phyloP scores from a whole-genome alignment of 2,113 vertebrate genomes.

The Actinemys pallida region DNA sequence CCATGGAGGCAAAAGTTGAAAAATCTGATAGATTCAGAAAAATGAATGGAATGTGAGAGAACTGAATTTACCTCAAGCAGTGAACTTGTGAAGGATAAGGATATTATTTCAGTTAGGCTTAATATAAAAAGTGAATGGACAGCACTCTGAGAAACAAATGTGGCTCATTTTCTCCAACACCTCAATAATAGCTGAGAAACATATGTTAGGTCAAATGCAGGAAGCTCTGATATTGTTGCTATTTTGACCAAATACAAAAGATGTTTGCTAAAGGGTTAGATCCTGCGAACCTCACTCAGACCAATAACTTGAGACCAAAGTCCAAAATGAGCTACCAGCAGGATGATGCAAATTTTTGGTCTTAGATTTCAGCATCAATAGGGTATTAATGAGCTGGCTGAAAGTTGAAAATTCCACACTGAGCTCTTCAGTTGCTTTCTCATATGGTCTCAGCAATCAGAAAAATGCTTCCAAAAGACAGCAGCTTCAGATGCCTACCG shows the following conservation, averaged over 20 bases:
- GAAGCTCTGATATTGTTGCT: not conserved
- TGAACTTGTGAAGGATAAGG: not conserved
- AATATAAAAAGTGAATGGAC: not conserved
- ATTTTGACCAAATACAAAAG: not conserved
- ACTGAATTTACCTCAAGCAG: not conserved
- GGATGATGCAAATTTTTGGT: not conserved
- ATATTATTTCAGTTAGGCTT: not conserved
- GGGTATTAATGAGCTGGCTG: not conserved
- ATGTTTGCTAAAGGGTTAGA: not conserved
- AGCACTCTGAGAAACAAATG: not conserved
- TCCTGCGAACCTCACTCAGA: not conserved
- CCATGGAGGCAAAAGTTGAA: not conserved
- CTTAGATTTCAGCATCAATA: not conserved
- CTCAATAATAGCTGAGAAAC: not conserved
- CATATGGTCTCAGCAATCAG: not conserved
- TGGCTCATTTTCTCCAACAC: not conserved
- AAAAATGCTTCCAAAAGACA: constrained; percentile 22
- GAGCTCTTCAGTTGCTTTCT: not conserved
- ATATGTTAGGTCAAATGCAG: not conserved
- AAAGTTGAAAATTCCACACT: not conserved
- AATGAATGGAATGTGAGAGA: not conserved
- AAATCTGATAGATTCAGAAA: not conserved
- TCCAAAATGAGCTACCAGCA: not conserved
- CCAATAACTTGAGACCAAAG: not conserved
- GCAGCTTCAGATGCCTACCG: not conserved